Conservation (phyloP, 2,888 invertebrate genomes). For the Ceramica pisi region DNA sequence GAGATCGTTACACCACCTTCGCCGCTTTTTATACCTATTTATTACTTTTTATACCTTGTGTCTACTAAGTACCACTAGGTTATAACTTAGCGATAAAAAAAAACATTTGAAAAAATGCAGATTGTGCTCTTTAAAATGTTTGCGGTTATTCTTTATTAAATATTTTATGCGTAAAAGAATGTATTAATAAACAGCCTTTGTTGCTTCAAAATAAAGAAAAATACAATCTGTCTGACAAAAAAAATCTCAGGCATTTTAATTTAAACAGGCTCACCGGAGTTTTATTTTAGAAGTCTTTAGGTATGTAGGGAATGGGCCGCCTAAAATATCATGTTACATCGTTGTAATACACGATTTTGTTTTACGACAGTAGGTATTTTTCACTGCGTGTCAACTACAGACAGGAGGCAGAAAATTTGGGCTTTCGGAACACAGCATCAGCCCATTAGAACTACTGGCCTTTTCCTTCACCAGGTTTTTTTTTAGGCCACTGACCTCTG, state of each 20-base stretch:
- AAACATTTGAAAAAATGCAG: not conserved
- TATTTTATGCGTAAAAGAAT: not conserved
- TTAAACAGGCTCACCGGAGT: not conserved
- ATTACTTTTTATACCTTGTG: too few relatives aligned
- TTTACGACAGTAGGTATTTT: slow-evolving; percentile 1
- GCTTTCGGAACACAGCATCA: slow-evolving; percentile 31
- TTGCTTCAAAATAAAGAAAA: not conserved
- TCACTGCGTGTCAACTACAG: not conserved
- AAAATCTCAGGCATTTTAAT: not conserved
- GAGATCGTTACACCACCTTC: too few relatives aligned
- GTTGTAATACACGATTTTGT: not conserved
- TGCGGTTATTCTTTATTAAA: not conserved
- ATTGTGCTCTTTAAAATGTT: not conserved
- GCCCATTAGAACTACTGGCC: slow-evolving; percentile 73
- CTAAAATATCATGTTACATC: slow-evolving; percentile 8
- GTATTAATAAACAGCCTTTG: not conserved
- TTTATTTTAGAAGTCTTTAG: slow-evolving; percentile 5
- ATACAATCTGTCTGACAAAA: not conserved
- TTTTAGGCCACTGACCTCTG: slow-evolving; percentile 88
- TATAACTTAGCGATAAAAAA: not conserved
- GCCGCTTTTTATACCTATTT: too few relatives aligned
- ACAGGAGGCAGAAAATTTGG: slow-evolving; percentile 13
- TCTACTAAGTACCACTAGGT: too few relatives aligned
- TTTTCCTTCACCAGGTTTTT: slow-evolving; percentile 76
- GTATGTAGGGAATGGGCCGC: slow-evolving; percentile 2